These are phyloP conservation scores for Tigriopus japonicus DNA, from an alignment of 1,140 invertebrate genomes.

Conservation along the genomic window DNA sequence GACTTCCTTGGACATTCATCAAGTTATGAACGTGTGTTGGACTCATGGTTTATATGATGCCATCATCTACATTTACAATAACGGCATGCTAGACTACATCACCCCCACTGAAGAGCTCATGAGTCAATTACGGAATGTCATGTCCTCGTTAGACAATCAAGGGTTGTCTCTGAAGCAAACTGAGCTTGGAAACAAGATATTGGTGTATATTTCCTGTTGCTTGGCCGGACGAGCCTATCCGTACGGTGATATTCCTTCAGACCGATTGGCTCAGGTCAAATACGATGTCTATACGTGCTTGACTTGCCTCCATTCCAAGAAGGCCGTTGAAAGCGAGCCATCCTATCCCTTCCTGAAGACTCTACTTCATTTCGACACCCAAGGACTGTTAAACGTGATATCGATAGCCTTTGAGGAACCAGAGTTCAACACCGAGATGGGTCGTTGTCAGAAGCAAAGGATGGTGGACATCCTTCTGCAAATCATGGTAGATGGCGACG, in stretches of 20 bases:
- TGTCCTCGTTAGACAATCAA: conserved; percentile 21
- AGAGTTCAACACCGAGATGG: conserved; percentile 52
- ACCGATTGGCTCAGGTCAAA: conserved; percentile 45
- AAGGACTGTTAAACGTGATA: conserved; percentile 52
- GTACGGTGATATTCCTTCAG: conserved; percentile 52
- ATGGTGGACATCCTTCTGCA: conserved; percentile 13
- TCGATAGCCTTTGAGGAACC: conserved; percentile 66
- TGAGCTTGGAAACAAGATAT: conserved; percentile 60
- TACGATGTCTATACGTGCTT: conserved; percentile 40
- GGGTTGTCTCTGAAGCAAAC: conserved; percentile 18
- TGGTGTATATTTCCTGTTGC: conserved; percentile 84
- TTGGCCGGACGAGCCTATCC: conserved; percentile 77
- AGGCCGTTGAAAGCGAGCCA: conserved; percentile 41
- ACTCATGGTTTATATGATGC: conserved; percentile 60
- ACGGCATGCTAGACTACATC: conserved; percentile 60
- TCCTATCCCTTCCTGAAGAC: conserved; percentile 59
- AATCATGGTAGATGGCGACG: conserved; percentile 17
- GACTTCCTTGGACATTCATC: conserved; percentile 67
- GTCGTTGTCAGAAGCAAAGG: conserved; percentile 45
- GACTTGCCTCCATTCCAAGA: conserved; percentile 41
- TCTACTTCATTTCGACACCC: conserved; percentile 61
- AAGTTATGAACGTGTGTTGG: conserved; percentile 61
- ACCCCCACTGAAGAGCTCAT: conserved; percentile 60
- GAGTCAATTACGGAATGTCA: conserved; percentile 30
- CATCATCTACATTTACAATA: conserved; percentile 69